Base-by-base conservation (phyloP, 2,888 invertebrate species). In the Drosophila barbarae region DNA sequence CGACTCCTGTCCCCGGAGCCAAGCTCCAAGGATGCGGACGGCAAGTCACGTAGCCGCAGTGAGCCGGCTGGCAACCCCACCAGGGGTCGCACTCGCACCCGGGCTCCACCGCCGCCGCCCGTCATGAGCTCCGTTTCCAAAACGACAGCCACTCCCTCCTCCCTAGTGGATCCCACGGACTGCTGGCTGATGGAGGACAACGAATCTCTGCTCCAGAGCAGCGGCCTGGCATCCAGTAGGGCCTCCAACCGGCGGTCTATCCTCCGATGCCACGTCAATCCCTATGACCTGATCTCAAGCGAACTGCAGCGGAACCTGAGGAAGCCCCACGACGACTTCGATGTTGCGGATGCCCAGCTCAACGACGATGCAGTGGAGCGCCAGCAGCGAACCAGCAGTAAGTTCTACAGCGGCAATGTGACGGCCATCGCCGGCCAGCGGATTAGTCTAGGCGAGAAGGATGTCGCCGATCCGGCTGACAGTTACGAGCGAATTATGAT, bases 261-360 rank as follows among this genome's bases (percentile, higher is more conserved):
- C 72, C 90, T 96, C 41, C 94, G 95, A 78, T 96, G 95, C 90
- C 93, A 94, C 87, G 94, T 96, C 39, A 96, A 95, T 89, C 95
- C 96, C 4, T 96, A 96, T 87, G 94, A 95, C 73, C 91, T 96
- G 85, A 93, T 95, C 78, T 93, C 94, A 87, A 90, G 90, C 70
- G 91, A 86, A 71, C 67, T 60, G 47, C 64, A 57, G 42, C 21
- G 41, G 2, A 26, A 34, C 55, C 63, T 59, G 56, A 63, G 63
- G 32, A 41, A 42, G 28, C 36, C 65, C 34, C 30, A 42, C 57
- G 91, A 92, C 74, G 92, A 92, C 84, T 91, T 88, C 46, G 84
- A 88, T 69, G 88, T 88, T 42, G 87, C 87, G 49, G 89, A 89
- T 61, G 88, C 89, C 1, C 87, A 85, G 53, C 74, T 88, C 23